A percentile compares a stretch with the other conserved stretches of the same genome.
These are phyloP conservation scores for Colistium nudipinnis DNA, from an alignment of 2,113 vertebrate genomes.

Conservation along the genomic window DNA sequence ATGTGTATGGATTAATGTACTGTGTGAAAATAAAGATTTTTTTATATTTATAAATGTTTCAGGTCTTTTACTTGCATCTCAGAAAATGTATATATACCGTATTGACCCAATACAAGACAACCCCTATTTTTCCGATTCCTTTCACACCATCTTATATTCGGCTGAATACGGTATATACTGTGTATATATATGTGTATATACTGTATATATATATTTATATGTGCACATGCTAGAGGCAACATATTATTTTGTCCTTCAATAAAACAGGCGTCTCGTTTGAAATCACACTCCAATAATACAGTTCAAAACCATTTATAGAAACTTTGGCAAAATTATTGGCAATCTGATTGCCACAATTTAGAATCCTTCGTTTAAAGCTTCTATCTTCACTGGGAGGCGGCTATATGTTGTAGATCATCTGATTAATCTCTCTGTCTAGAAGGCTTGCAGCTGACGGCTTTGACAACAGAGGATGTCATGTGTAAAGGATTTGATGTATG, in stretches of 20 bases:
- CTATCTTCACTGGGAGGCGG: background rate
- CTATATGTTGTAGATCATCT: no score
- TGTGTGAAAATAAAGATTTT: conserved; percentile 74
- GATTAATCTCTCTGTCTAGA: no score
- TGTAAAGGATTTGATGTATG: background rate
- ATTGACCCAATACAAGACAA: no score
- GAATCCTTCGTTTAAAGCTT: background rate
- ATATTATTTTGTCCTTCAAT: background rate
- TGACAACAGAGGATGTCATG: background rate
- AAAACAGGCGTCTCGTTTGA: background rate
- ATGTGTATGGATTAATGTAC: conserved; percentile 55
- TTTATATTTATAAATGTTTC: conserved; percentile 51
- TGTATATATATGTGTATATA: no score
- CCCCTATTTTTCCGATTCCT: no score
- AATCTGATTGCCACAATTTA: background rate
- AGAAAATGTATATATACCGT: background rate
- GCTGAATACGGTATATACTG: no score
- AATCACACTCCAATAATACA: background rate
- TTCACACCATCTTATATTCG: no score
- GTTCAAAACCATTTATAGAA: background rate
- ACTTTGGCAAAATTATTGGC: background rate
- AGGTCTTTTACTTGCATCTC: background rate
- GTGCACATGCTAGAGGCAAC: no score
- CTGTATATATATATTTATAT: no score
- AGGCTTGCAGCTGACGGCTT: background rate